A percentile compares a stretch with the other conserved stretches of the same genome.
Conservation (phyloP, 1,140 invertebrate species). For the Kradibia gibbosae region DNA sequence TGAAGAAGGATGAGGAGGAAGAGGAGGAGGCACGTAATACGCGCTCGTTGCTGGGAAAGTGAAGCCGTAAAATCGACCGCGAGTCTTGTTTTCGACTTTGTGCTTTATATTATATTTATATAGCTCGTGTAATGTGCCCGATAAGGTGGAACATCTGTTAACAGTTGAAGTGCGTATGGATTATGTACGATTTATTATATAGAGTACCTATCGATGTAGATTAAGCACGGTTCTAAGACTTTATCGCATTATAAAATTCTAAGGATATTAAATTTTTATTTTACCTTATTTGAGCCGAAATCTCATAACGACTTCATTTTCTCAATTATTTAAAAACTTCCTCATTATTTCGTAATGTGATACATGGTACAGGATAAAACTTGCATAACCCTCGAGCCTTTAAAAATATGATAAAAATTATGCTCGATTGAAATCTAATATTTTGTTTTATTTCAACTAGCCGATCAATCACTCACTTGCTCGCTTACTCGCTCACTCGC, state of each 20-base stretch:
- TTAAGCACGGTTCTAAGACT: conserved; percentile 15
- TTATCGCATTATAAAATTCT: conserved; percentile 27
- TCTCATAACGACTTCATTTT: not conserved
- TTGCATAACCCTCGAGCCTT: not conserved
- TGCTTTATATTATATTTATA: conserved; percentile 21
- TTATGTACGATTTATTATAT: conserved; percentile 33
- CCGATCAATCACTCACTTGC: not conserved
- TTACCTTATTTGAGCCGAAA: not conserved
- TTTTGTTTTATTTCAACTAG: not conserved
- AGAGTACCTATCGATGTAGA: not conserved
- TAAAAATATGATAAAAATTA: not conserved
- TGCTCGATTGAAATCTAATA: not conserved
- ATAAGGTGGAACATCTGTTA: conserved; percentile 36
- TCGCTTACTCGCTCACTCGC: not conserved
- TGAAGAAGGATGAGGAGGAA: not conserved
- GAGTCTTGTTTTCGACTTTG: conserved; percentile 12
- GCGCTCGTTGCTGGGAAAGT: conserved; percentile 6
- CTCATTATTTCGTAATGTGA: not conserved
- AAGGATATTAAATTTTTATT: conserved; percentile 13
- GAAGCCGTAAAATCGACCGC: conserved; percentile 38
- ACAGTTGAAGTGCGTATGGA: conserved; percentile 1
- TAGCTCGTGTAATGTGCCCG: conserved; percentile 16
- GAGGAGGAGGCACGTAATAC: conserved; percentile 8
- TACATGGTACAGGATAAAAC: not conserved
- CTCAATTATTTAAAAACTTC: not conserved